A percentile compares a stretch with the other conserved stretches of the same genome.
Evolutionary conservation across 2,113 vertebrate species (phyloP).

Genomic region (Dunckerocampus dactyliophorus): DNA sequence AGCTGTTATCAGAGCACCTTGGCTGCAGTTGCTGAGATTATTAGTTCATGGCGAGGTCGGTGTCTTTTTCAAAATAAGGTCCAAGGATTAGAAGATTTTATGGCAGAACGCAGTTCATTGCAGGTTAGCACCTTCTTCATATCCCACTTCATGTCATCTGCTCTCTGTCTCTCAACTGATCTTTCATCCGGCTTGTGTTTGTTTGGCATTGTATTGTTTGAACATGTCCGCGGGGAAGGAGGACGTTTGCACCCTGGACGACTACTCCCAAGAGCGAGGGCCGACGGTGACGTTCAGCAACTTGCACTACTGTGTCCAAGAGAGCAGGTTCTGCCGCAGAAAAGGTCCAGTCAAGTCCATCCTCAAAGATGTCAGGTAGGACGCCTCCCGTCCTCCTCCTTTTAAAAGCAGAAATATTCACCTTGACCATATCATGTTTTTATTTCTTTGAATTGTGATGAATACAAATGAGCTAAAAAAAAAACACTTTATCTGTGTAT

Average conservation of each 20-base stretch:
- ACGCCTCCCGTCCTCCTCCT: background rate
- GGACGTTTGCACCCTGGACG: constrained; percentile 2
- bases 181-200: background rate
- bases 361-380: constrained; percentile 72
- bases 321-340: constrained; percentile 49
- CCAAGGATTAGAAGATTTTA: constrained; percentile 42
- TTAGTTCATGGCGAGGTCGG: constrained; percentile 21
- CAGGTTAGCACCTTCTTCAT: no score
- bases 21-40: constrained; percentile 2
- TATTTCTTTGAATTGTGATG: no score
- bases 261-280: constrained; percentile 43
- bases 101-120: background rate
- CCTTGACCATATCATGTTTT: no score
- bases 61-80: constrained; percentile 18
- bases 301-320: constrained; percentile 61
- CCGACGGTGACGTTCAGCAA: constrained; percentile 67
- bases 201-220: background rate
- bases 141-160: no score
- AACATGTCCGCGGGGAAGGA: constrained; percentile 42
- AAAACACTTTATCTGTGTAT: no score
- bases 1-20: background rate
- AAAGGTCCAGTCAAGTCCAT: constrained; percentile 58
- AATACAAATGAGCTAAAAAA: no score
- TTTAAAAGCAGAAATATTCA: no score
- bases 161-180: background rate